These are phyloP conservation scores for Bombus breviceps DNA, from an alignment of 1,140 invertebrate genomes.

Conservation along the genomic window DNA sequence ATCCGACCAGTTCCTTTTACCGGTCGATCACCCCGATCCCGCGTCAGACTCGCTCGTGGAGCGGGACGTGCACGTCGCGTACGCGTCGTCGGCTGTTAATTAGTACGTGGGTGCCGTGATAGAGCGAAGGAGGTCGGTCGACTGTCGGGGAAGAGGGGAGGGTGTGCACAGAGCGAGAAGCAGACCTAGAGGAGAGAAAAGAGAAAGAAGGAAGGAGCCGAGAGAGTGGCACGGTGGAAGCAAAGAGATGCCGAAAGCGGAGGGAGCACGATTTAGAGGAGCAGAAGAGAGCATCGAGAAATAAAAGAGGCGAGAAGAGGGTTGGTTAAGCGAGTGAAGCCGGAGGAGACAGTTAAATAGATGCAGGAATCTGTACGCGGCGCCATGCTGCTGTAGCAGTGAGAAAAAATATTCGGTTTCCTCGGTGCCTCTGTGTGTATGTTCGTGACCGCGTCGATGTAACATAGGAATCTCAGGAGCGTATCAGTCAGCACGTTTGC, in stretches of 20 bases:
- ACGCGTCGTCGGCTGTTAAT: conserved; percentile 51
- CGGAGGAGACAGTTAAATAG: conserved; percentile 70
- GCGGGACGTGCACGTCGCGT: conserved; percentile 10
- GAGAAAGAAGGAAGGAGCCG: not conserved
- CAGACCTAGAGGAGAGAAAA: no score
- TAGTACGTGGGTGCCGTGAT: conserved; percentile 56
- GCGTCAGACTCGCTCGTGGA: conserved; percentile 1
- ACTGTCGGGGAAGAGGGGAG: conserved; percentile 12
- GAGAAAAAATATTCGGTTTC: conserved; percentile 49
- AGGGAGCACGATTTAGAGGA: conserved; percentile 32
- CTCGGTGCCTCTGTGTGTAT: conserved; percentile 3
- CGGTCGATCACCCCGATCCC: conserved; percentile 62
- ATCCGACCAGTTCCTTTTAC: conserved; percentile 52
- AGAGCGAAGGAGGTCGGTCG: not conserved
- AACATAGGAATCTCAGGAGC: conserved; percentile 36
- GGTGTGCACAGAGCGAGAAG: not conserved
- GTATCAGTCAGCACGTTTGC: conserved; percentile 25
- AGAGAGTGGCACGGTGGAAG: conserved; percentile 3
- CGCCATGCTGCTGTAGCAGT: conserved; percentile 70
- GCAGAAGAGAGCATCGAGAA: conserved; percentile 60
- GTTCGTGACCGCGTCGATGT: conserved; percentile 10
- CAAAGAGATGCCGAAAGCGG: conserved; percentile 45
- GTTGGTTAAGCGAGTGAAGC: conserved; percentile 33
- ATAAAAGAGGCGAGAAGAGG: conserved; percentile 43
- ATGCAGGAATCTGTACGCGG: conserved; percentile 79